Evolutionary conservation across 1,140 invertebrate genomes (phyloP).

Genomic region (Drosophila jambulina): DNA sequence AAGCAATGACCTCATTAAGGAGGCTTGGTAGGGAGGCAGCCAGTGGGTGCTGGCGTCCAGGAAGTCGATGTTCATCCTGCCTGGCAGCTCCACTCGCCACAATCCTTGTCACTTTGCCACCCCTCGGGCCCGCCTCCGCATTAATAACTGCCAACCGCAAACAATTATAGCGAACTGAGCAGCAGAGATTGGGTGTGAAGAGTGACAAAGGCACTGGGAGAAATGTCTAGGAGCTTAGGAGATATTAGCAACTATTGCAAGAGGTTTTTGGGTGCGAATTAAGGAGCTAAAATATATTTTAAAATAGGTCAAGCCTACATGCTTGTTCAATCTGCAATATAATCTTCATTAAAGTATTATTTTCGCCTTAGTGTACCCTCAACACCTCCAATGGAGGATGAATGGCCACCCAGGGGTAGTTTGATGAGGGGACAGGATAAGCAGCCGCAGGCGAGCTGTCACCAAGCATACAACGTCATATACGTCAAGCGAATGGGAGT

Average conservation of each 20-base stretch:
- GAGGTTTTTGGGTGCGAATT: too few relatives aligned
- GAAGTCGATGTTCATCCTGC: conserved; percentile 36
- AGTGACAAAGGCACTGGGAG: conserved; percentile 4
- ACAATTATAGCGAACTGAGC: conserved; percentile 57
- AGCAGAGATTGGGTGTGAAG: conserved; percentile 17
- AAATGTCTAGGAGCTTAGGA: neutral
- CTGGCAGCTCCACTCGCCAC: conserved; percentile 25
- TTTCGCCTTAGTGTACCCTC: conserved; percentile 15
- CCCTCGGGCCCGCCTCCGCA: conserved; percentile 1
- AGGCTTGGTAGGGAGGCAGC: neutral
- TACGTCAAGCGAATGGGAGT: conserved; percentile 63
- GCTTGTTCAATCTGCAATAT: accelerated
- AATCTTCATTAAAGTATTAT: too few relatives aligned
- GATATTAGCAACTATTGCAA: neutral
- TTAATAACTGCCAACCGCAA: conserved; percentile 58
- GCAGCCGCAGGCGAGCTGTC: conserved; percentile 62
- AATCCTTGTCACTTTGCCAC: neutral
- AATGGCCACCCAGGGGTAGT: neutral
- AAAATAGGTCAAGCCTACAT: neutral
- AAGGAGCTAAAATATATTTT: neutral
- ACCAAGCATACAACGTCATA: conserved; percentile 73
- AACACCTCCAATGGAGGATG: conserved; percentile 14
- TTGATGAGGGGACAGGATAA: neutral
- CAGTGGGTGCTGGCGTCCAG: conserved; percentile 4
- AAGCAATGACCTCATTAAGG: conserved; percentile 82